A percentile compares a stretch with the other conserved stretches of the same genome.
phyloP scores from a whole-genome alignment of 1,140 invertebrate genomes.

The Drosophila santomea region DNA sequence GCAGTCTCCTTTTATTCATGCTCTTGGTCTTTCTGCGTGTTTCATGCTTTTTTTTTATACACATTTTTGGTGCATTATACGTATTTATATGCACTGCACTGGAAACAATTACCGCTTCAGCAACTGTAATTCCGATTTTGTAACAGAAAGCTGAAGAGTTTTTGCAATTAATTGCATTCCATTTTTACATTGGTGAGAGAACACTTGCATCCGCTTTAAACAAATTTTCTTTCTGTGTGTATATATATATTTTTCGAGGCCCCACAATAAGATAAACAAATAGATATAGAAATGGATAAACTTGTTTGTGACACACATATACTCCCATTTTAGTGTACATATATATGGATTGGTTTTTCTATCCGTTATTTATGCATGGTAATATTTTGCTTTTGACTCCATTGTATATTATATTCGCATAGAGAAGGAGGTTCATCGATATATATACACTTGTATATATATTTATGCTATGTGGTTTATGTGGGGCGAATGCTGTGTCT shows the following conservation, averaged over 20 bases:
- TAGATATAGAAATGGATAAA: conserved; percentile 54
- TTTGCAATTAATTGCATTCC: too few relatives aligned
- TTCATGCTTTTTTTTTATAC: background rate
- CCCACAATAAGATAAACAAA: conserved; percentile 44
- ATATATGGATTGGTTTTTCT: conserved; percentile 1
- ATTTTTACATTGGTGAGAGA: too few relatives aligned
- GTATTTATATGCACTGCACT: conserved; percentile 21
- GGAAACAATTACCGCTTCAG: background rate
- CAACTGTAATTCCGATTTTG: too few relatives aligned
- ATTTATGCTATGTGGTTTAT: conserved; percentile 28
- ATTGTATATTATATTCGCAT: conserved; percentile 32
- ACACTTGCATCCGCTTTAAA: too few relatives aligned
- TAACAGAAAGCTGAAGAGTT: background rate
- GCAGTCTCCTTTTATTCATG: conserved; percentile 16
- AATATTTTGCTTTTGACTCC: conserved; percentile 58
- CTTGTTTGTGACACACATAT: conserved; percentile 40
- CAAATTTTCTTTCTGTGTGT: background rate
- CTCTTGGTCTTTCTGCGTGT: background rate
- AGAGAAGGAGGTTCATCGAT: conserved; percentile 26
- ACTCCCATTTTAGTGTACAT: background rate
- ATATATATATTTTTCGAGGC: conserved; percentile 11
- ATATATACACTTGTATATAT: conserved; percentile 13
- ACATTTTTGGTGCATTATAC: conserved; percentile 36
- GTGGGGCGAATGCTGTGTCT: conserved; percentile 22
- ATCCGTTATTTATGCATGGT: conserved; percentile 51